Conservation (phyloP, 2,797 vertebrate species). For the Otolemur crassicaudatus region DNA sequence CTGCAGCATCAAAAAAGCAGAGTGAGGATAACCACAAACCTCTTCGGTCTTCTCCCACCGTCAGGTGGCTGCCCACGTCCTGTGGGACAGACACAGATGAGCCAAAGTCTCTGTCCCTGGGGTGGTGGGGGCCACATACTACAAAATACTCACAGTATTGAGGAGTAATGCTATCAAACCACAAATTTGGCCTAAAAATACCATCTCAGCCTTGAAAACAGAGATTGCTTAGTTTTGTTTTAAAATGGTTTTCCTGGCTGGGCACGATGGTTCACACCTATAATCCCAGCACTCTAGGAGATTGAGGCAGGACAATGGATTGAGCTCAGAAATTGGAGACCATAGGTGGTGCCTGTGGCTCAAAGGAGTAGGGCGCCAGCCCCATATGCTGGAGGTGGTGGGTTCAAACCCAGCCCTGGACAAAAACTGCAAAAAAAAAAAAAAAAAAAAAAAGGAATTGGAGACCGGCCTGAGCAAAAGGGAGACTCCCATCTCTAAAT, state of each 20-base stretch:
- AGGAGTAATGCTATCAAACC: background rate
- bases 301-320: no score
- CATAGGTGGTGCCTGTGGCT: no score
- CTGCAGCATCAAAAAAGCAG: background rate
- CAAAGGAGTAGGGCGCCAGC: no score
- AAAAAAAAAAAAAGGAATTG: no score
- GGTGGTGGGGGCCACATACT: background rate
- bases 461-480: no score
- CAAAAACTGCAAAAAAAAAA: no score
- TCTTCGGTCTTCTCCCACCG: background rate
- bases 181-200: slow-evolving; percentile 1
- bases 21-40: background rate
- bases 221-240: slow-evolving; percentile 35
- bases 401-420: no score
- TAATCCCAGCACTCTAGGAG: no score
- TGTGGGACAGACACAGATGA: background rate
- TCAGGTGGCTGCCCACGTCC: rapidly evolving
- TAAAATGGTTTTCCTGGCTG: background rate
- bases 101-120: background rate
- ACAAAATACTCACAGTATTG: background rate
- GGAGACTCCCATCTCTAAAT: no score
- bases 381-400: no score
- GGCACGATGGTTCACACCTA: no score
- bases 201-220: background rate
- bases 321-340: no score